Conservation (phyloP, 2,113 vertebrate genomes). For the Cyphomyrus discorhynchus region DNA sequence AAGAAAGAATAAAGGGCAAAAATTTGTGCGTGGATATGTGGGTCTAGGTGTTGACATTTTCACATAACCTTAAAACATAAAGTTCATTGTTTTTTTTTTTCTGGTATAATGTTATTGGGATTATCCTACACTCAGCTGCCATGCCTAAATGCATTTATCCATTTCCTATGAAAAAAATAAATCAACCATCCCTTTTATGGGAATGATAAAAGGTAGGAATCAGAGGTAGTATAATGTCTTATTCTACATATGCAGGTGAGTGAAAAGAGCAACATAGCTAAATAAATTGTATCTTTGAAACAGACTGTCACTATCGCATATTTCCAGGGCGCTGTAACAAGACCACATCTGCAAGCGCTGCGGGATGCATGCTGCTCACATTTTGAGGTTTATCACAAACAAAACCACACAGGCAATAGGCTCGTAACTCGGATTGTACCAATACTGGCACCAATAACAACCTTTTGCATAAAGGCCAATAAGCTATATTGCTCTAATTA, state of each 20-base stretch:
- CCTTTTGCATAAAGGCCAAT: background rate
- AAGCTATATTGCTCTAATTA: background rate
- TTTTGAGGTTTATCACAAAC: background rate
- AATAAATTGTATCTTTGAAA: background rate
- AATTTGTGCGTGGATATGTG: background rate
- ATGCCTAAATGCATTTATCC: background rate
- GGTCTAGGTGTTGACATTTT: background rate
- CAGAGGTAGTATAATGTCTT: background rate
- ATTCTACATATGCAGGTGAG: background rate
- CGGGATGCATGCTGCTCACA: background rate
- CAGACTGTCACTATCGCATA: background rate
- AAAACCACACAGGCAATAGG: background rate
- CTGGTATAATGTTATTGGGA: background rate
- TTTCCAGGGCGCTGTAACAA: background rate
- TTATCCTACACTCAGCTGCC: background rate
- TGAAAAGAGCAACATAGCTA: background rate
- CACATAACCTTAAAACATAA: background rate
- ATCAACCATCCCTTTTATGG: background rate
- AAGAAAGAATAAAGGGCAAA: background rate
- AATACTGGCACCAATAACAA: background rate
- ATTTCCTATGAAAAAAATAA: background rate
- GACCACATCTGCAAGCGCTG: background rate
- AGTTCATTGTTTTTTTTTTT: background rate
- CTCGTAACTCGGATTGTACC: background rate
- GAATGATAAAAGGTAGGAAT: background rate